Evolutionary conservation across 2,113 vertebrate species (phyloP).

Genomic region (Vicugna pacos): DNA sequence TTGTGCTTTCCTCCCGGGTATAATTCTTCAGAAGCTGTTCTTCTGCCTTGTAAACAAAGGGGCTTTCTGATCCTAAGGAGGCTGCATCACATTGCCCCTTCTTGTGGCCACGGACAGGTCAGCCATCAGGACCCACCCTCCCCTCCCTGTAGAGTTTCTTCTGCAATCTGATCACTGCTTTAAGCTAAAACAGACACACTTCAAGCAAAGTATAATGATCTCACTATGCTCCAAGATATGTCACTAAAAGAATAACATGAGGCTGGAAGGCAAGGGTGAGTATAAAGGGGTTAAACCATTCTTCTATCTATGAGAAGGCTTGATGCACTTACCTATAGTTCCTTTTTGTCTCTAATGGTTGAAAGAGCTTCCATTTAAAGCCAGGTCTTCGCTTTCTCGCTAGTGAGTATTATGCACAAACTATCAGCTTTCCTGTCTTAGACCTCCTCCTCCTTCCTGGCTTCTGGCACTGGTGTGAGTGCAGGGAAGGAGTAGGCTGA

Average conservation of each 20-base stretch:
- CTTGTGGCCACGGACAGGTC: not conserved
- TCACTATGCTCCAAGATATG: not conserved
- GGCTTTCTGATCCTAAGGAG: not conserved
- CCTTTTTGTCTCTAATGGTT: not conserved
- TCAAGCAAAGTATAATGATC: not conserved
- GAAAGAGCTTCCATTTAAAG: conserved; percentile 36
- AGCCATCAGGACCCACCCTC: not conserved
- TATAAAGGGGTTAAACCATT: not conserved
- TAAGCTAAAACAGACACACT: not conserved
- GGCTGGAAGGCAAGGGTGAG: not conserved
- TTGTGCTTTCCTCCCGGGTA: not conserved
- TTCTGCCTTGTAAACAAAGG: not conserved
- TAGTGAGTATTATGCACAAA: conserved; percentile 2
- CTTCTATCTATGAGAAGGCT: not conserved
- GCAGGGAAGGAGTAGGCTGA: not conserved
- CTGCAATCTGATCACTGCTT: not conserved
- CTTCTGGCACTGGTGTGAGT: not conserved
- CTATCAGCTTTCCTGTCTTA: not conserved
- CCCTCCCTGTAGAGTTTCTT: not conserved
- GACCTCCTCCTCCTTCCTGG: not conserved
- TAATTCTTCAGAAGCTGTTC: not conserved
- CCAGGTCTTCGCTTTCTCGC: not conserved
- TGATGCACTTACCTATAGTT: conserved; percentile 47
- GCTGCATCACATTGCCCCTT: not conserved
- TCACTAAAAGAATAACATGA: not conserved